phyloP scores from a whole-genome alignment of 2,888 invertebrate species.

The Podotricha telesiphe region DNA sequence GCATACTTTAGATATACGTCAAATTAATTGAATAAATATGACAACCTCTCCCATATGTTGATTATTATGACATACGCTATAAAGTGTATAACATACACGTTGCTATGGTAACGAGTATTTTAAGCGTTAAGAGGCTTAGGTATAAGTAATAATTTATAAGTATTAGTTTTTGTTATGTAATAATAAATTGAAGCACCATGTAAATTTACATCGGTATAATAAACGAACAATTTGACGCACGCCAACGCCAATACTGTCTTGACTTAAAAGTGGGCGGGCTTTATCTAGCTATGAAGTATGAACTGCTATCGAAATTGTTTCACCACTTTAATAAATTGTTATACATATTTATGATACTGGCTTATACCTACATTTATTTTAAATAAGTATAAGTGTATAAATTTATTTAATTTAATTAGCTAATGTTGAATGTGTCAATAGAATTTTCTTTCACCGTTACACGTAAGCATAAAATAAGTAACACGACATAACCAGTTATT shows the following conservation, averaged over 20 bases:
- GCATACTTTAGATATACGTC: too few relatives aligned
- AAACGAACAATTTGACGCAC: constrained; percentile 18
- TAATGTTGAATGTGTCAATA: background rate
- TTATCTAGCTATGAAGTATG: constrained; percentile 12
- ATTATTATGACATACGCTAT: too few relatives aligned
- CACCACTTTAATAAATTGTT: background rate
- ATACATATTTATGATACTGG: constrained; percentile 6
- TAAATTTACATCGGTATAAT: constrained; percentile 18
- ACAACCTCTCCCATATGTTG: too few relatives aligned
- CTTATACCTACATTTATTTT: background rate
- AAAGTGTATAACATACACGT: too few relatives aligned
- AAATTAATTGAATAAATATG: too few relatives aligned
- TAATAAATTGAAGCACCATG: background rate
- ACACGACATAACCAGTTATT: too few relatives aligned
- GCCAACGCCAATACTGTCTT: constrained; percentile 18
- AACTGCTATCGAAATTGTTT: constrained; percentile 10
- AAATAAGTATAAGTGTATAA: background rate
- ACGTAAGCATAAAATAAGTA: too few relatives aligned
- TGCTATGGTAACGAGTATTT: too few relatives aligned
- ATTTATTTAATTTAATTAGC: background rate
- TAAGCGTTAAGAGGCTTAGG: too few relatives aligned
- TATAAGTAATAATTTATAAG: too few relatives aligned
- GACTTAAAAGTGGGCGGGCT: constrained; percentile 29
- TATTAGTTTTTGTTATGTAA: background rate
- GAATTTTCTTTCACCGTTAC: background rate